These are phyloP conservation scores for Rhabdornis inornatus DNA, from an alignment of 2,113 vertebrate species.

Conservation along the genomic window DNA sequence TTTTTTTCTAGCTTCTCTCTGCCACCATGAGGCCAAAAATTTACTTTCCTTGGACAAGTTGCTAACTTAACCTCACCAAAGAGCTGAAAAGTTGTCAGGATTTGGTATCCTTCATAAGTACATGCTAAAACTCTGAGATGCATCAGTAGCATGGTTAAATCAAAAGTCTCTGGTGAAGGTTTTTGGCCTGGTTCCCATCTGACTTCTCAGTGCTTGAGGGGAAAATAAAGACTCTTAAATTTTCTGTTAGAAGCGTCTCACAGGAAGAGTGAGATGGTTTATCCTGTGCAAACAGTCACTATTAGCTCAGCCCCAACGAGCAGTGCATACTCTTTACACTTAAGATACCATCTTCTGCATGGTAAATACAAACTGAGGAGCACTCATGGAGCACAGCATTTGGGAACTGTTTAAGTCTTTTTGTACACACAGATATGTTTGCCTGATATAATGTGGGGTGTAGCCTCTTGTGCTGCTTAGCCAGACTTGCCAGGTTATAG, in stretches of 20 bases:
- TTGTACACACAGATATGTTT: not conserved
- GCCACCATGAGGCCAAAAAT: not conserved
- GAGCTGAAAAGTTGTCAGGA: not conserved
- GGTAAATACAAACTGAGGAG: not conserved
- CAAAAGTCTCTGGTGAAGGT: not conserved
- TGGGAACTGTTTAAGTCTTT: not conserved
- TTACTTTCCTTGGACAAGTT: not conserved
- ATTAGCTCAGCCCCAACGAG: not conserved
- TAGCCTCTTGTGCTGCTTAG: not conserved
- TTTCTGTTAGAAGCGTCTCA: not conserved
- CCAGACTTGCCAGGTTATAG: not conserved
- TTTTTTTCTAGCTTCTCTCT: conserved; percentile 8
- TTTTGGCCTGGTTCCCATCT: not conserved
- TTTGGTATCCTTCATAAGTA: not conserved
- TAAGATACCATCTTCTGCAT: not conserved
- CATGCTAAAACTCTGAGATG: not conserved
- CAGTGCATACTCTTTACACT: not conserved
- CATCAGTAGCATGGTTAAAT: not conserved
- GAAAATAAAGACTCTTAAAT: not conserved
- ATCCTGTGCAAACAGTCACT: not conserved
- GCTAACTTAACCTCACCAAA: not conserved
- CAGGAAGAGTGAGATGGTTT: not conserved
- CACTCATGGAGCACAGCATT: not conserved
- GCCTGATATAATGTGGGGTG: not conserved
- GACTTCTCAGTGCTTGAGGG: not conserved